Evolutionary conservation across 2,113 vertebrate species (phyloP).

Genomic region (Prunella himalayana): DNA sequence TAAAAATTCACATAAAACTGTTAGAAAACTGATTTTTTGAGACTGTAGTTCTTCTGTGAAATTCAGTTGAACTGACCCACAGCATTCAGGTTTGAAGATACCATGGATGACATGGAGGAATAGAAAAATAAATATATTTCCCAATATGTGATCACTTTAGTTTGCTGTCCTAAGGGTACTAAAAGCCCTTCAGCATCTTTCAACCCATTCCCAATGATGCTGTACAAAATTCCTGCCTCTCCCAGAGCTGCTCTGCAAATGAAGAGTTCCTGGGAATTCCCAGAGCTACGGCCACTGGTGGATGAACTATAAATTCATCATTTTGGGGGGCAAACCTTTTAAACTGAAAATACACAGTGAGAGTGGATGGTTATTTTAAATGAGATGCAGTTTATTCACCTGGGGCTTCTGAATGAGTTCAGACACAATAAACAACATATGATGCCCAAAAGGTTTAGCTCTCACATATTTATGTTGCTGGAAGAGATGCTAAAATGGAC

Average conservation of each 20-base stretch:
- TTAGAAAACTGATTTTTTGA: neutral
- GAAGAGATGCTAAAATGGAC: neutral
- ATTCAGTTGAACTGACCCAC: neutral
- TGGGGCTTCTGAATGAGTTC: neutral
- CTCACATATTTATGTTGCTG: neutral
- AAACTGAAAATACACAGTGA: neutral
- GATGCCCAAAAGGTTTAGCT: neutral
- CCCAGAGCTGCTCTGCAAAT: neutral
- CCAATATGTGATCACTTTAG: accelerated
- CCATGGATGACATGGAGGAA: neutral
- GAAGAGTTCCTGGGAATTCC: neutral
- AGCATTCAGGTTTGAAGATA: neutral
- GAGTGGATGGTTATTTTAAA: neutral
- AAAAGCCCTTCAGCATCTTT: neutral
- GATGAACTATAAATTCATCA: neutral
- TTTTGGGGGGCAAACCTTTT: neutral
- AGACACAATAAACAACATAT: accelerated
- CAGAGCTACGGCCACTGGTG: neutral
- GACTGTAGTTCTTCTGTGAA: neutral
- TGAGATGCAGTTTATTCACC: neutral
- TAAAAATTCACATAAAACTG: accelerated
- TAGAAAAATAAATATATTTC: neutral
- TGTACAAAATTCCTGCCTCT: neutral
- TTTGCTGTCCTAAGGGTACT: neutral
- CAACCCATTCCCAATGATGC: neutral